Conservation (phyloP, 2,797 vertebrate species). For the Arctocebus calabarensis region DNA sequence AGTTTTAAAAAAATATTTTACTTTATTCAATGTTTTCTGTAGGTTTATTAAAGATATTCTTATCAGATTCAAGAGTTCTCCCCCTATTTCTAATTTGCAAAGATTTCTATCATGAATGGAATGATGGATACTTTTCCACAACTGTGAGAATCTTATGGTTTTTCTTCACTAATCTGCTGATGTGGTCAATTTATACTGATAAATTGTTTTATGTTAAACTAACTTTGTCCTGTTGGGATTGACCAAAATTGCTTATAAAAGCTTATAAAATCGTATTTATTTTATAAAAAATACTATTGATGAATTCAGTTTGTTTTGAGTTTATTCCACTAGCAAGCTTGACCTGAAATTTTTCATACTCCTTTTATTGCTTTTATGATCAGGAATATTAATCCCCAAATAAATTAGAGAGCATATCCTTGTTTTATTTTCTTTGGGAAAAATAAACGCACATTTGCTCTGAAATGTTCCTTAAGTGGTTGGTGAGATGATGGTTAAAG, state of each 20-base stretch:
- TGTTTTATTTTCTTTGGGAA: neutral
- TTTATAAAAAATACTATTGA: neutral
- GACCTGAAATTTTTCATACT: neutral
- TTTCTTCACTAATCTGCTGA: slow-evolving; percentile 5
- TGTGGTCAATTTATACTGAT: neutral
- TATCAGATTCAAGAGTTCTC: neutral
- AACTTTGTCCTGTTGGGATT: neutral
- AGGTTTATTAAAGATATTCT: slow-evolving; percentile 2
- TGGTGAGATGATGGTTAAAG: neutral
- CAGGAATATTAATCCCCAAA: neutral
- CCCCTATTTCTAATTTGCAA: neutral
- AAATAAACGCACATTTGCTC: neutral
- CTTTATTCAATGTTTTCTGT: neutral
- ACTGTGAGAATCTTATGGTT: neutral
- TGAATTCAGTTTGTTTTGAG: neutral
- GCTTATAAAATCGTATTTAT: no score
- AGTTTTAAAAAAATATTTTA: neutral
- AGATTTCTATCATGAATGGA: neutral
- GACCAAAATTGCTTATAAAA: neutral
- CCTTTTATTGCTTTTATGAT: neutral
- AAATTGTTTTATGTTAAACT: neutral
- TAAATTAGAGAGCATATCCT: neutral
- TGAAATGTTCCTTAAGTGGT: neutral
- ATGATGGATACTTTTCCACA: neutral
- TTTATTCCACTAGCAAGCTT: neutral